Evolutionary conservation across 1,140 invertebrate species (phyloP).

Genomic region (Caenorhabditis tropicalis): DNA sequence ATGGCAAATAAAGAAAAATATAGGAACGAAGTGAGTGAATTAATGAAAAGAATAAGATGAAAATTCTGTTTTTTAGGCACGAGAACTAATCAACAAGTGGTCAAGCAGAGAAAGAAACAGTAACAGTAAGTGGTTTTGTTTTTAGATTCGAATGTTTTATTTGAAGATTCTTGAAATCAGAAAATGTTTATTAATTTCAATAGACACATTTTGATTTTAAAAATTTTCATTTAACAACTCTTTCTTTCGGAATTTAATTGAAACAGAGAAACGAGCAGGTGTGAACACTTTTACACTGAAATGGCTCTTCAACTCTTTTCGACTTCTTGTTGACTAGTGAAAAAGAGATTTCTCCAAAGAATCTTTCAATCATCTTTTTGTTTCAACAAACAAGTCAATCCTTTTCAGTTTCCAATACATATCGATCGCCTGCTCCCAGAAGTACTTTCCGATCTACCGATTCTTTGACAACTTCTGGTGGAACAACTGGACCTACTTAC

Average conservation of each 20-base stretch:
- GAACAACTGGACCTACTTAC: neutral
- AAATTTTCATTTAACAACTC: no score
- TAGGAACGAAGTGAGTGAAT: constrained; percentile 21
- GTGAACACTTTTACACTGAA: neutral
- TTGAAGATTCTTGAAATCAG: no score
- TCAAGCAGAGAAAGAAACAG: constrained; percentile 44
- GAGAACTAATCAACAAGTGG: constrained; percentile 53
- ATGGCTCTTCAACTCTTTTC: neutral
- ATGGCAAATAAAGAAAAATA: constrained; percentile 50
- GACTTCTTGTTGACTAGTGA: neutral
- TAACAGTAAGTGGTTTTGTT: constrained; percentile 29
- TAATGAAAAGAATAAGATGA: neutral
- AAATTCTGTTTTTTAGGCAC: neutral
- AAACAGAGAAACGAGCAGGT: no score
- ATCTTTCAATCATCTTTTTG: neutral
- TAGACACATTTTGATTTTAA: no score
- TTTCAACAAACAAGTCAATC: neutral
- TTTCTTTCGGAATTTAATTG: no score
- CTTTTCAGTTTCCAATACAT: constrained; percentile 29
- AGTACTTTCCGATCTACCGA: constrained; percentile 33
- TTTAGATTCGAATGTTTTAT: no score
- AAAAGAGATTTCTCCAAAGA: neutral
- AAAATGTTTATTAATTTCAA: no score
- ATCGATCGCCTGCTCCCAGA: constrained; percentile 28
- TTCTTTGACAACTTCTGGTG: neutral